Evolutionary conservation across 2,113 vertebrate species (phyloP), one percentile per base, ranked within the genome.

Genomic region (Microtus montanus): DNA sequence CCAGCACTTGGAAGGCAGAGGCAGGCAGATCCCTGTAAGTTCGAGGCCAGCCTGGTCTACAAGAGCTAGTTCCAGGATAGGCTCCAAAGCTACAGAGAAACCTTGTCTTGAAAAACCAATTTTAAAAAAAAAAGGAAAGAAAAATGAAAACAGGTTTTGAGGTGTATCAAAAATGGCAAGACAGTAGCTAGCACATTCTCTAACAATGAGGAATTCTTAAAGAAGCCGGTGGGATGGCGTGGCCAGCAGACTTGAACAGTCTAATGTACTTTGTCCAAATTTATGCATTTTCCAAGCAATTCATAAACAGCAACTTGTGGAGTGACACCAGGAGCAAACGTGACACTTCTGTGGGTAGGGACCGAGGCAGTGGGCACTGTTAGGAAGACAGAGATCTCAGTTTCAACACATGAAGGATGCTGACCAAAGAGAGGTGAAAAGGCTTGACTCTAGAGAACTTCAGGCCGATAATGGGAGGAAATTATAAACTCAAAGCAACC

Each of bases 371-470:
- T 3, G 3, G 20, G 73, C 44, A 52, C 2, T 66, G 14, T 20
- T 64, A 38, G 68, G 78, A 96, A 78, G 41, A 94, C 84, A 94
- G 75, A 70, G 77, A 96, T 79, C 90, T 74, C 28, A 64, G 64
- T 22, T 84, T 38, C 84, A 86, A 75, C 93, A 89, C 64, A 14
- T 77, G 54, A 15, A 78, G 95, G 97, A 92, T 47, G 52, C 52
- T 97, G 91, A 96, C 94, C 38, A 96, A 97, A 95, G 83, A 95
- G 82, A 93, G 87, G 90, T 84, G 41, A 5, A 71, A 75, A 63
- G 71, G 7, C 95, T n/a, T n/a, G 73, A 26, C 93, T 96, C 89
- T 64, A 88, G 54, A 92, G 73, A 83, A 93, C 93, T 83, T 87
- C 9, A 96, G 66, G 68, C 95, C 41, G 58, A 38, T 38, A 38